Conservation (phyloP, 2,797 vertebrate genomes). For the Adrianichthys oophorus region DNA sequence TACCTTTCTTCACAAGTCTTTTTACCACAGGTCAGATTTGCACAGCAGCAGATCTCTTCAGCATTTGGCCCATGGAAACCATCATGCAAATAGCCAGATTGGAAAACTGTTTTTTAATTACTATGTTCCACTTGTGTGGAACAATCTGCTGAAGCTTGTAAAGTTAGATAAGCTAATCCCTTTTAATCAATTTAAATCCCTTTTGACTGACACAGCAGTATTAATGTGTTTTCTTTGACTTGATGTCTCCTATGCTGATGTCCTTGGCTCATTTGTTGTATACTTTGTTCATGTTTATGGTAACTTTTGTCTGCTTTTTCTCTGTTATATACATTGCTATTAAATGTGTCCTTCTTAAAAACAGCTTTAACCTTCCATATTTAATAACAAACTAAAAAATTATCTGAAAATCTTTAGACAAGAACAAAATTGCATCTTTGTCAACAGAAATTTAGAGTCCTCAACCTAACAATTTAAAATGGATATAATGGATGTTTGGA, state of each 20-base stretch:
- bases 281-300: background rate
- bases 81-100: background rate
- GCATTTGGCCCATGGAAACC: background rate
- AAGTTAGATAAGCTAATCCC: slow-evolving; percentile 12
- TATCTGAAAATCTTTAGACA: too few relatives aligned
- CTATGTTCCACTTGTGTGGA: background rate
- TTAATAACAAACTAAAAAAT: too few relatives aligned
- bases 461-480: too few relatives aligned
- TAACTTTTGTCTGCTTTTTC: background rate
- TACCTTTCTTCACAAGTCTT: too few relatives aligned
- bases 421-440: too few relatives aligned
- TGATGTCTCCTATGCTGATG: background rate
- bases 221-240: background rate
- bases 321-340: too few relatives aligned
- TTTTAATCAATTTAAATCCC: slow-evolving; percentile 12
- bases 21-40: too few relatives aligned
- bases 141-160: slow-evolving; percentile 1
- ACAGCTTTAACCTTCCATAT: too few relatives aligned
- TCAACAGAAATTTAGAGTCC: too few relatives aligned
- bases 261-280: background rate
- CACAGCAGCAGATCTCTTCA: too few relatives aligned
- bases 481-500: too few relatives aligned
- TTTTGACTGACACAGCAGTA: slow-evolving; percentile 8
- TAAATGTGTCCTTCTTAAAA: too few relatives aligned
- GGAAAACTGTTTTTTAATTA: background rate